Evolutionary conservation across 2,113 vertebrate species (phyloP).

Genomic region (Cyprinus carpio): DNA sequence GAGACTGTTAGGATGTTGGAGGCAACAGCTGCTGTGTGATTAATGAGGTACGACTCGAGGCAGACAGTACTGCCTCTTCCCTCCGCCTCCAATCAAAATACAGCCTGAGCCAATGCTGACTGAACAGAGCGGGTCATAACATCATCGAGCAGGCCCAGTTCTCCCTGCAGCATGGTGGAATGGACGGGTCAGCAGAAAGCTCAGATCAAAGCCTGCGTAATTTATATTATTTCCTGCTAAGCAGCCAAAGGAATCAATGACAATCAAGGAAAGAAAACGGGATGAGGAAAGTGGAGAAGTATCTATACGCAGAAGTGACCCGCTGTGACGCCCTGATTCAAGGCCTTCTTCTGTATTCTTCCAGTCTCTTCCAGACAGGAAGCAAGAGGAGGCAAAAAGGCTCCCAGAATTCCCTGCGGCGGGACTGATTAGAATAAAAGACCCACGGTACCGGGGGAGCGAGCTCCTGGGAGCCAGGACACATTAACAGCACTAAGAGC

Average conservation of each 20-base stretch:
- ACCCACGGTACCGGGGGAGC: neutral
- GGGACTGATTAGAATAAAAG: conserved; percentile 34
- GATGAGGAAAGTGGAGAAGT: neutral
- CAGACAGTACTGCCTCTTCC: conserved; percentile 42
- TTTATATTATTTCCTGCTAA: neutral
- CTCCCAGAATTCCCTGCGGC: conserved; percentile 36
- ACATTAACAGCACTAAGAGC: conserved; percentile 37
- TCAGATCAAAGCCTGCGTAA: neutral
- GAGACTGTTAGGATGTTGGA: conserved; percentile 54
- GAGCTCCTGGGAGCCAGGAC: conserved; percentile 37
- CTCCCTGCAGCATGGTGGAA: neutral
- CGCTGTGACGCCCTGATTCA: conserved; percentile 23
- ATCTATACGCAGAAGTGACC: conserved; percentile 17
- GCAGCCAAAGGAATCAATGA: neutral
- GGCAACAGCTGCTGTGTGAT: conserved; percentile 66
- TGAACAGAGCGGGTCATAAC: neutral
- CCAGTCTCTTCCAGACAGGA: neutral
- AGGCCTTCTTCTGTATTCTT: conserved; percentile 31
- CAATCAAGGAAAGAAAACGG: neutral
- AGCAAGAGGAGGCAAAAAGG: conserved; percentile 35
- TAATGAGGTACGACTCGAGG: conserved; percentile 54
- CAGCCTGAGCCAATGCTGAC: neutral
- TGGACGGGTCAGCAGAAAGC: neutral
- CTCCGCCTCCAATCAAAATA: conserved; percentile 29
- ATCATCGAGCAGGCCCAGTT: neutral